A percentile compares a stretch with the other conserved stretches of the same genome.
Evolutionary conservation across 2,113 vertebrate genomes (phyloP).

Genomic region (Cyprinodon tularosa): DNA sequence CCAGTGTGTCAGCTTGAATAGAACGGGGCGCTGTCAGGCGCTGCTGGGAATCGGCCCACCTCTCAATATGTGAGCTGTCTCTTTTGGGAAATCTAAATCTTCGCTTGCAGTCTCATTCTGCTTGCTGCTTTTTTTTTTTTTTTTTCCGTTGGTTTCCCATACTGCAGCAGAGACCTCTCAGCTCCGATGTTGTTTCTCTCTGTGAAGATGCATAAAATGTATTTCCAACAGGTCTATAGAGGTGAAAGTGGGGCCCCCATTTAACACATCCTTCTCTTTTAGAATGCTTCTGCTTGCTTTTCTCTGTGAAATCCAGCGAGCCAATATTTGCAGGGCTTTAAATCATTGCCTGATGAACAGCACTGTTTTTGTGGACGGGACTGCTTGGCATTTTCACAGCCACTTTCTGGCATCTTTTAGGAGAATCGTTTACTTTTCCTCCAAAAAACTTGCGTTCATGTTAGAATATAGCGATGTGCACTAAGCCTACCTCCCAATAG

Average conservation of each 20-base stretch:
- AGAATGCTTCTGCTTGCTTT: constrained; percentile 21
- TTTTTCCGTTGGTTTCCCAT: not conserved
- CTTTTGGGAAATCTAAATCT: constrained; percentile 53
- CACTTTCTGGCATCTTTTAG: constrained; percentile 50
- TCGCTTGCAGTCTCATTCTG: constrained; percentile 9
- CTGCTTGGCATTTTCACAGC: constrained; percentile 63
- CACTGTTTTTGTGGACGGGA: constrained; percentile 66
- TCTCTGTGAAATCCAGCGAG: constrained; percentile 32
- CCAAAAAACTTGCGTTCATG: no score
- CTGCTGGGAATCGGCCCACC: constrained; percentile 54
- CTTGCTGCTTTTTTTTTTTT: constrained; percentile 6
- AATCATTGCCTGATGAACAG: constrained; percentile 68
- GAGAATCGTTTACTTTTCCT: no score
- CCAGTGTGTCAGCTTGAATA: constrained; percentile 56
- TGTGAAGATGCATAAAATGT: constrained; percentile 7
- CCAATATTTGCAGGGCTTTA: constrained; percentile 66
- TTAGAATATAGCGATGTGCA: no score
- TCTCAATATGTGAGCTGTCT: constrained; percentile 66
- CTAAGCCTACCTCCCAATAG: no score
- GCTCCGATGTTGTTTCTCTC: not conserved
- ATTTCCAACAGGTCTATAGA: constrained; percentile 37
- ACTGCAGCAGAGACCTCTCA: constrained; percentile 23
- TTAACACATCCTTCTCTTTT: not conserved
- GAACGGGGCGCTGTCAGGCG: constrained; percentile 30
- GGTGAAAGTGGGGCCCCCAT: constrained; percentile 53